Conservation (phyloP, 2,888 invertebrate genomes). For the Zhengitettix transpicula region DNA sequence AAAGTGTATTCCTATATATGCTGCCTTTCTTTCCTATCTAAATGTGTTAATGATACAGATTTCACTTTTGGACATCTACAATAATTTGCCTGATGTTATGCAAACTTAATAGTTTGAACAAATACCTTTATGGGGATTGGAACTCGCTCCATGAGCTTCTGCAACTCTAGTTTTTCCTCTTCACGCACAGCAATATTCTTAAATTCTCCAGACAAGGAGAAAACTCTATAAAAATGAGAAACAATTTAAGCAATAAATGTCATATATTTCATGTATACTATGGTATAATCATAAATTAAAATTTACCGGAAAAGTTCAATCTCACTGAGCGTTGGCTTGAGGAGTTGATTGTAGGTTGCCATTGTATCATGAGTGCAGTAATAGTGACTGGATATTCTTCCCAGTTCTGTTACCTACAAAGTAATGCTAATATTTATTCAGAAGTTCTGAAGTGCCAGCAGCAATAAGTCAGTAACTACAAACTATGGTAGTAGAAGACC, state of each 20-base stretch:
- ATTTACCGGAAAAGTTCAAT: slow-evolving; percentile 71
- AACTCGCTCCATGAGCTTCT: slow-evolving; percentile 87
- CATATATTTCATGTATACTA: not conserved
- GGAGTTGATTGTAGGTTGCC: slow-evolving; percentile 86
- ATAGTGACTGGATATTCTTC: slow-evolving; percentile 95
- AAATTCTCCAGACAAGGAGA: slow-evolving; percentile 95
- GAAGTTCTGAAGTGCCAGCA: no score
- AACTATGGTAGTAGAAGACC: no score
- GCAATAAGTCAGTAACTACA: no score
- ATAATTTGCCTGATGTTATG: no score
- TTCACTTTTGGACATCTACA: no score
- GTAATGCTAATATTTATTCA: slow-evolving; percentile 14
- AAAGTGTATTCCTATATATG: no score
- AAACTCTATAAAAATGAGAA: slow-evolving; percentile 43
- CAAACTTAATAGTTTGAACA: not conserved
- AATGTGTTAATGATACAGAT: no score
- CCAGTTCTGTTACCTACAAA: slow-evolving; percentile 79
- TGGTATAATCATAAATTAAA: not conserved
- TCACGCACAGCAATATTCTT: slow-evolving; percentile 80
- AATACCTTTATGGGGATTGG: slow-evolving; percentile 85
- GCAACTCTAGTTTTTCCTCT: slow-evolving; percentile 92
- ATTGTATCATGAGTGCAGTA: slow-evolving; percentile 97
- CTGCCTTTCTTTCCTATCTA: no score
- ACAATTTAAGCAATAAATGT: not conserved
- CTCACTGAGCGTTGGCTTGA: slow-evolving; percentile 92